Evolutionary conservation across 2,888 invertebrate species (phyloP), one percentile per base, ranked within the genome.

Genomic region (Barypeithes pellucidus): DNA sequence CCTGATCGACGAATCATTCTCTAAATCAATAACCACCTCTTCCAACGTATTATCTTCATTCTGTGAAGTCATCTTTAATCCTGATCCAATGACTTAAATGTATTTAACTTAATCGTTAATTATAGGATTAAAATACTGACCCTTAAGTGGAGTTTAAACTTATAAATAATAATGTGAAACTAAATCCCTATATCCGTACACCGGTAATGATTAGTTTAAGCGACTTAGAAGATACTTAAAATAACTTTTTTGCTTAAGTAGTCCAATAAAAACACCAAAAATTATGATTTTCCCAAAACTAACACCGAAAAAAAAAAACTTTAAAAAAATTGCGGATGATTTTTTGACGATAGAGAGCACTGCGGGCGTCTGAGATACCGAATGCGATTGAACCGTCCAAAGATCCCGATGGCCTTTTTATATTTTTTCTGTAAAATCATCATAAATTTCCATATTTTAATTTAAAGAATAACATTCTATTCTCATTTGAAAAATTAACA

Each of bases 1-100:
- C 47, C 60, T 72, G 4, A 45, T 50, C 12, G 61, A 62, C 3
- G 18, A 0, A 50, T 69, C 69, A 11, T 62, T 61, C 0, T 52
- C 9, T 11, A 29, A 16, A 33, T 66, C 54, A 12, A 33, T n/a
- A 24, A 18, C n/a, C 12, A 50, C 50, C 14, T 50, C 47, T 4
- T 18, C 36, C 20, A 20, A 20, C 4, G 33, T 1, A 16, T n/a
- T n/a, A 33, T 11, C 14, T n/a, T 14, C 29, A 18, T 8, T 2
- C 7, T 50, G 50, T 2, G 22, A 12, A n/a, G 50, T 12, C 50
- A 50, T 50, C 50, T n/a, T 20, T 2, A 45, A 45, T 16, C 7
- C 16, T 18, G 18, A 11, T 24, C 14, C 14, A 52, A 14, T 24
- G 22, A 12, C 22, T 50, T 16, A 7, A 4, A 11, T 14, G 14